phyloP scores from a whole-genome alignment of 2,888 invertebrate species.

The Salpingus planirostris region DNA sequence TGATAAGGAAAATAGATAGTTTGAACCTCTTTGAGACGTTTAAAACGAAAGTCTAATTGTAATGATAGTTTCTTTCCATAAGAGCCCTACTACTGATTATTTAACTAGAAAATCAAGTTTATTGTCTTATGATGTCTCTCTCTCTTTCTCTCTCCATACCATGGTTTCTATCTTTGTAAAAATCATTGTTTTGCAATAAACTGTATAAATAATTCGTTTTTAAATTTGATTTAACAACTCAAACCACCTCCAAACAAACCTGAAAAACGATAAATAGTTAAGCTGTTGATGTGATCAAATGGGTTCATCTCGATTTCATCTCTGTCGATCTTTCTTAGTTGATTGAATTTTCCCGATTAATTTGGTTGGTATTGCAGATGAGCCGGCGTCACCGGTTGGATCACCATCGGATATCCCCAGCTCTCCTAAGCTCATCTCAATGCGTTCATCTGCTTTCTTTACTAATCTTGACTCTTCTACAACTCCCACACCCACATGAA shows the following conservation, averaged over 20 bases:
- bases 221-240: conserved; percentile 11
- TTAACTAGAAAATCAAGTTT: conserved; percentile 8
- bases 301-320: conserved; percentile 4
- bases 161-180: no score
- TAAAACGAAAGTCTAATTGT: conserved; percentile 10
- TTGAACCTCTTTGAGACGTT: no score
- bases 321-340: no score
- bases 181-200: conserved; percentile 31
- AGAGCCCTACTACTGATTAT: no score
- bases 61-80: no score
- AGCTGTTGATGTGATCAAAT: conserved; percentile 13
- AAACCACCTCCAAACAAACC: no score
- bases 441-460: conserved; percentile 30
- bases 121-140: no score
- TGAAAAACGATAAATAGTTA: no score
- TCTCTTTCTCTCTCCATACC: no score
- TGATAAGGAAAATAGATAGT: no score
- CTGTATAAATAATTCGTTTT: conserved; percentile 21
- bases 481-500: conserved; percentile 32
- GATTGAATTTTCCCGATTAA: no score
- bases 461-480: conserved; percentile 33
- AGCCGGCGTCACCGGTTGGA: conserved; percentile 23
- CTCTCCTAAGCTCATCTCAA: conserved; percentile 28
- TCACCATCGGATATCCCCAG: conserved; percentile 23
- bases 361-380: conserved; percentile 25